Base-by-base conservation (phyloP, 2,888 invertebrate genomes). In the Heliconius ismenius region DNA sequence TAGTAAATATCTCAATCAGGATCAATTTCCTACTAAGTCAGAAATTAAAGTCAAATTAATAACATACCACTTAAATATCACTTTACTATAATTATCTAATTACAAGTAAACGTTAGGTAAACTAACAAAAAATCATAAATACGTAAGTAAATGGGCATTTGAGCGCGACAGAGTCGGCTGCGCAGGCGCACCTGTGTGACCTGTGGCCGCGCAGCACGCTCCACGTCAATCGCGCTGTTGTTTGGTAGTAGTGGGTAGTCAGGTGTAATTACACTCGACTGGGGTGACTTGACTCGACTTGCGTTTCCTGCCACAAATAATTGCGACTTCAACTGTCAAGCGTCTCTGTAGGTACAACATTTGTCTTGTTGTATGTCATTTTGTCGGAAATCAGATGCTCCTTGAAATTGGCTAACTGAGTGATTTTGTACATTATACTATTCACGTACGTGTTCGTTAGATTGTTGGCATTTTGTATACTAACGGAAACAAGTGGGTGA, bases 181-280 rank as follows among this genome's bases (percentile, higher is more conserved):
- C 36, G 72, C 72, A 6, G n/a, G 26, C 39, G 62, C 62, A 60
- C 62, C 62, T 73, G 73, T 43, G 62, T 73, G 73, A 24, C 32
- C 32, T 32, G 32, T 0, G 32, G 0, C 32, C 0, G 32, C 32
- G 32, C 32, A 32, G 32, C 73, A 73, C 73, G 73, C 62, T 73
- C 36, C 60, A 62, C 73, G 73, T 73, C 73, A 73, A 63, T 73
- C 73, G 73, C 39, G 28, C 43, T 62, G 72, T 72, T 36, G 73
- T 73, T 26, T 73, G 26, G 73, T 43, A 43, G 73, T 28, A 28
- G 32, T 32, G 6, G 43, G 26, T 62, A 73, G 62, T 62, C 26
- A 62, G 26, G 62, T 62, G 62, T 73, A 73, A 73, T 73, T 73
- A 39, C 62, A 62, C 36, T 62, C 26, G 60, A 62, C 62, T 72